These are phyloP conservation scores for Pungitius pungitius DNA, from an alignment of 2,113 vertebrate species.

Conservation along the genomic window DNA sequence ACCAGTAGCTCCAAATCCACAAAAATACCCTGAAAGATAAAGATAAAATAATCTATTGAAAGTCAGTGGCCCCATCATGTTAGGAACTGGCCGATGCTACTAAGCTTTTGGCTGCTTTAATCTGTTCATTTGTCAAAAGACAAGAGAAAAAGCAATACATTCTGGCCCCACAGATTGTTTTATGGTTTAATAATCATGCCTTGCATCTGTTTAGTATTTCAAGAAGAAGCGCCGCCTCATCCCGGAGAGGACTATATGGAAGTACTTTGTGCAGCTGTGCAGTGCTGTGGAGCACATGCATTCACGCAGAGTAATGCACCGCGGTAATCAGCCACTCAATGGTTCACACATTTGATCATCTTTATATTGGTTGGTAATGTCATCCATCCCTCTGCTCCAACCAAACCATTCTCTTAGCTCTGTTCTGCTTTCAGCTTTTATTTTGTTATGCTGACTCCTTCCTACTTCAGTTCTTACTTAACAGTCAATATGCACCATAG, in stretches of 20 bases:
- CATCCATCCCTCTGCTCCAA: background rate
- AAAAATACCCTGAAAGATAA: background rate
- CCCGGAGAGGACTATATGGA: constrained; percentile 95
- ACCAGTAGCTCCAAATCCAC: too few species aligned
- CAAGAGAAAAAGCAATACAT: too few species aligned
- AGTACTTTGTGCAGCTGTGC: constrained; percentile 97
- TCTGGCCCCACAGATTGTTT: background rate
- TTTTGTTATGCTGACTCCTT: background rate
- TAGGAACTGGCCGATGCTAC: too few species aligned
- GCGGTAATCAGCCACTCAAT: constrained; percentile 77
- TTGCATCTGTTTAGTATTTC: constrained; percentile 84
- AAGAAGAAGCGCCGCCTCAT: constrained; percentile 95
- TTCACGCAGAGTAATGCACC: constrained; percentile 94
- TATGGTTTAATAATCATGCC: background rate
- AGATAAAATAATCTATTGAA: background rate
- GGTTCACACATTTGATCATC: background rate
- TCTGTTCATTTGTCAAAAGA: background rate
- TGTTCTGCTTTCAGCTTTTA: background rate
- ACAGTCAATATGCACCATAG: background rate
- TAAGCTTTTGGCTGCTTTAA: too few species aligned
- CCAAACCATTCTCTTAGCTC: background rate
- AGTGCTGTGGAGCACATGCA: constrained; percentile 97
- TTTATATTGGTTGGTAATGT: background rate
- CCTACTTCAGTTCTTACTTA: background rate
- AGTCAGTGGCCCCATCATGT: background rate